A percentile compares a stretch with the other conserved stretches of the same genome.
Conservation (phyloP, 2,888 invertebrate genomes). For the Drosophila monieri region DNA sequence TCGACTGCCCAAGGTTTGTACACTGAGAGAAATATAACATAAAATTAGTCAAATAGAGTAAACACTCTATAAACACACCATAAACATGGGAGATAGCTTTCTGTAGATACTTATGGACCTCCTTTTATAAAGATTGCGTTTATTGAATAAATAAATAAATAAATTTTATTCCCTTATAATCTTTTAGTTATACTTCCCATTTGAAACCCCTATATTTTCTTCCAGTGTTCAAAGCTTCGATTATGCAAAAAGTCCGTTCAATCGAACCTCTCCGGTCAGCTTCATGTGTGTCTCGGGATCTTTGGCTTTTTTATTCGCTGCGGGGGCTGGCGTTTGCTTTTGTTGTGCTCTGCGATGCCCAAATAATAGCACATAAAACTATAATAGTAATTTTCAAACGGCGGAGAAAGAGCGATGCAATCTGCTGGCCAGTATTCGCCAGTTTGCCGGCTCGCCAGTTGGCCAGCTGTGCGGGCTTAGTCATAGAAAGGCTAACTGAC, state of each 20-base stretch:
- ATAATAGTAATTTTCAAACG: constrained; percentile 78
- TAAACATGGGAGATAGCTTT: no score
- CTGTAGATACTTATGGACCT: no score
- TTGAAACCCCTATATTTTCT: not conserved
- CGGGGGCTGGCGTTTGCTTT: constrained; percentile 72
- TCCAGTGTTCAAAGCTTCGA: constrained; percentile 46
- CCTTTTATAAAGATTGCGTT: no score
- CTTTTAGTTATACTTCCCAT: not conserved
- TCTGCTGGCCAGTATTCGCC: constrained; percentile 44
- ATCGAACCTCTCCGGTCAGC: constrained; percentile 38
- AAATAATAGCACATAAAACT: constrained; percentile 79
- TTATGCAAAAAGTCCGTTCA: constrained; percentile 63
- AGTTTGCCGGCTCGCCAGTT: constrained; percentile 11
- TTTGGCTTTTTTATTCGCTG: constrained; percentile 60
- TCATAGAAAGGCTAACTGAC: constrained; percentile 72
- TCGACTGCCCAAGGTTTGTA: constrained; percentile 34
- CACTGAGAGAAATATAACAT: constrained; percentile 20
- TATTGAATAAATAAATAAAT: no score
- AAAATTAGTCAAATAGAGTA: no score
- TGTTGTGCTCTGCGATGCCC: constrained; percentile 57
- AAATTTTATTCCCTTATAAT: not conserved
- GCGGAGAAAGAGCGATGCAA: constrained; percentile 76
- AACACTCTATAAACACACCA: no score
- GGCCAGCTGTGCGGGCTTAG: constrained; percentile 74
- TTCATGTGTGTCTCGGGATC: constrained; percentile 57